phyloP scores from a whole-genome alignment of 2,113 vertebrate species.

The Rhombomys opimus region DNA sequence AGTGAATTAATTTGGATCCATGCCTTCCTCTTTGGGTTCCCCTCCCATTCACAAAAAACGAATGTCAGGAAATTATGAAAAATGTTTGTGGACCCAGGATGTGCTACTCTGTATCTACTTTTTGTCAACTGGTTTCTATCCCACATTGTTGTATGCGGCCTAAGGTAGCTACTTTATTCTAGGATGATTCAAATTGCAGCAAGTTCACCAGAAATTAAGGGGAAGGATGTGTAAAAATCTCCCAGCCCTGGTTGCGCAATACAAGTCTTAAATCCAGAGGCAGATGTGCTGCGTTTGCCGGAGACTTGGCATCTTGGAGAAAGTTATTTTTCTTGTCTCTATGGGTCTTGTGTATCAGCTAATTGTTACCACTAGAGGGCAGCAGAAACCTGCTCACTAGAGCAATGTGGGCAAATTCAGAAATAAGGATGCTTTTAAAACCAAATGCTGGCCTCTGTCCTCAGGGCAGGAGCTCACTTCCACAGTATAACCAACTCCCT shows the following conservation, averaged over 20 bases:
- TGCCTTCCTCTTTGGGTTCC: background rate
- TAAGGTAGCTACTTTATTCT: background rate
- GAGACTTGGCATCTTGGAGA: background rate
- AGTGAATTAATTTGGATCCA: background rate
- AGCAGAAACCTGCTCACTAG: conserved; percentile 34
- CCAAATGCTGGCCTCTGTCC: background rate
- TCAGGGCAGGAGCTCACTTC: background rate
- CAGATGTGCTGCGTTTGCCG: background rate
- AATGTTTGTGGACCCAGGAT: background rate
- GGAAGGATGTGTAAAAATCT: background rate
- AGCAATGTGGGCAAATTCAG: background rate
- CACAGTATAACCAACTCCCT: background rate
- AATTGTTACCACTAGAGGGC: conserved; percentile 54
- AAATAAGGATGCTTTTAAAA: background rate
- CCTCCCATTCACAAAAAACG: background rate
- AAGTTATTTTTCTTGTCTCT: background rate
- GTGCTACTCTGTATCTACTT: background rate
- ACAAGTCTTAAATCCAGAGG: background rate
- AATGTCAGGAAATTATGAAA: background rate
- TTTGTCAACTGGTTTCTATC: background rate
- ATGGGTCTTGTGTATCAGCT: background rate
- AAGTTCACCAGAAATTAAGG: background rate
- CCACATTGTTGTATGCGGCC: background rate
- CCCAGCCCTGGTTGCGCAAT: background rate
- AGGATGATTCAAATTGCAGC: background rate